Evolutionary conservation across 1,140 invertebrate species (phyloP).

Genomic region (Microplitis mediator): DNA sequence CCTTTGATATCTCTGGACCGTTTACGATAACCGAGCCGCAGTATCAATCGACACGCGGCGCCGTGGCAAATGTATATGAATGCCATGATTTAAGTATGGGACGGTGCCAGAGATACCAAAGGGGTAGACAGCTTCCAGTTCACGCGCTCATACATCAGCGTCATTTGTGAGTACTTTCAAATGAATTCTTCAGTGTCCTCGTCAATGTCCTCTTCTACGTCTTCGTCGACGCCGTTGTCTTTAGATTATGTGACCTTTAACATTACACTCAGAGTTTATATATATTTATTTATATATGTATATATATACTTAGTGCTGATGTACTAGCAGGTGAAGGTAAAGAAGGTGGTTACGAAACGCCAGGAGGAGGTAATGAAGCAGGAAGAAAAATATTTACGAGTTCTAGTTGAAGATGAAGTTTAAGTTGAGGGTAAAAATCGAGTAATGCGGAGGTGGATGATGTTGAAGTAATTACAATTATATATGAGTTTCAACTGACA

Average conservation of each 20-base stretch:
- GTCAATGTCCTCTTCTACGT: too few species aligned
- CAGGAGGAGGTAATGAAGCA: too few species aligned
- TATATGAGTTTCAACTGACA: not conserved
- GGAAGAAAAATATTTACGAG: too few species aligned
- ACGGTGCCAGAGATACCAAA: conserved; percentile 60
- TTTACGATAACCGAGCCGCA: conserved; percentile 42
- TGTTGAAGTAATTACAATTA: not conserved
- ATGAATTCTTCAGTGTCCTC: not conserved
- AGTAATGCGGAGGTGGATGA: not conserved
- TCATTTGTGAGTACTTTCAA: conserved; percentile 45
- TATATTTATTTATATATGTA: too few species aligned
- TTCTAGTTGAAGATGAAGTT: too few species aligned
- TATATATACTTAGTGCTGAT: too few species aligned
- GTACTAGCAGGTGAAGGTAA: too few species aligned
- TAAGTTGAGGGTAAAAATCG: too few species aligned
- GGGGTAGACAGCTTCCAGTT: conserved; percentile 57
- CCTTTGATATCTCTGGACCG: conserved; percentile 59
- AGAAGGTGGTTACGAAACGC: too few species aligned
- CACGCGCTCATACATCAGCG: conserved; percentile 58
- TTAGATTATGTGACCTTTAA: not conserved
- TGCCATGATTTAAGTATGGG: conserved; percentile 54
- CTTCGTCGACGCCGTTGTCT: not conserved
- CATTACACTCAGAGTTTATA: too few species aligned
- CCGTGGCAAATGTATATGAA: conserved; percentile 56
- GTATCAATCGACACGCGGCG: conserved; percentile 11